Evolutionary conservation across 37 sponge, comb jelly and placozoan species (phyloP).

Genomic region (Ianthella basta): DNA sequence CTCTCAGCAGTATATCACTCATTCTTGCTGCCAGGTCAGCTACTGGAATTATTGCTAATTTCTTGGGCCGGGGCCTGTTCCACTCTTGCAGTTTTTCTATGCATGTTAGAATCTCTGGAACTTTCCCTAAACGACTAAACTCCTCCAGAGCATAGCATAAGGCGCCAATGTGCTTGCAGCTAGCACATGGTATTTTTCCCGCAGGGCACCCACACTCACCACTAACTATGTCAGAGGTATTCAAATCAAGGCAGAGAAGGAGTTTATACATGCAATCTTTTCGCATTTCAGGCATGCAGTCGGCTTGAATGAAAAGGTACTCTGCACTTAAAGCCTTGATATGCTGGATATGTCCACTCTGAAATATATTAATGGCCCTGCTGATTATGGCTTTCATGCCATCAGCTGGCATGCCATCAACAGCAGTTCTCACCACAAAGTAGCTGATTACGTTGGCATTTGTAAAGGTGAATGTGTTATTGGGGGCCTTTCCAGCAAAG

Average conservation of each 20-base stretch:
- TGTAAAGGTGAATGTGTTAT: background rate
- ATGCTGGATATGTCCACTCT: constrained; percentile 50
- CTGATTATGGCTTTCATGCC: constrained; percentile 45
- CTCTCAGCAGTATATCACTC: constrained; percentile 10
- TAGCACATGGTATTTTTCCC: too few relatives aligned
- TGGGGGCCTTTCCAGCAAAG: constrained; percentile 1
- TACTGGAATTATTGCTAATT: constrained; percentile 40
- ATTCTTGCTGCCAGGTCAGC: constrained; percentile 22
- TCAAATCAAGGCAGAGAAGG: background rate
- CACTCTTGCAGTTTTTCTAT: constrained; percentile 41
- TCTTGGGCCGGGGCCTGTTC: constrained; percentile 39
- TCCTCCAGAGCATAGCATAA: constrained; percentile 43
- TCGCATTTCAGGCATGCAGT: constrained; percentile 47
- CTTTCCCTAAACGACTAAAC: constrained; percentile 23
- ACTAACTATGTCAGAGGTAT: constrained; percentile 29
- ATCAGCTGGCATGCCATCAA: constrained; percentile 31
- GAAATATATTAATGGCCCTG: constrained; percentile 40
- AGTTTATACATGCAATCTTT: constrained; percentile 41
- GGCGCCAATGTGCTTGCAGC: constrained; percentile 66
- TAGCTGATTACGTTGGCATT: constrained; percentile 40
- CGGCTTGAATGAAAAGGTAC: background rate
- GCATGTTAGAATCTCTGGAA: constrained; percentile 36
- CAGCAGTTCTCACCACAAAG: constrained; percentile 33
- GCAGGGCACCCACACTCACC: constrained; percentile 65
- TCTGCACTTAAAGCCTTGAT: background rate